phyloP scores from a whole-genome alignment of 2,888 invertebrate genomes.

The Microctonus hyperodae region DNA sequence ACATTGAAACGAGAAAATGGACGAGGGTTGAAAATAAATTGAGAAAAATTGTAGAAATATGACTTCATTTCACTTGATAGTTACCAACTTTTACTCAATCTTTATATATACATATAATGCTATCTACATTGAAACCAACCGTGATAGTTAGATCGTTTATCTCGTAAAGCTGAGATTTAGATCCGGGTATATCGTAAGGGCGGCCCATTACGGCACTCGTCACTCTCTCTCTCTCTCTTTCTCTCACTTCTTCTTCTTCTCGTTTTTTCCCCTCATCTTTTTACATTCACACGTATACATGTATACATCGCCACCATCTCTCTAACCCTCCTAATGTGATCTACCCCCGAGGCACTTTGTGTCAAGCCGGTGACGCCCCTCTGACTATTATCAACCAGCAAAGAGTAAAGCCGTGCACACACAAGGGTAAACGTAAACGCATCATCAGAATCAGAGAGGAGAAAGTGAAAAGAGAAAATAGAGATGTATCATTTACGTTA shows the following conservation, averaged over 20 bases:
- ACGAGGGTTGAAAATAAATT: constrained; percentile 20
- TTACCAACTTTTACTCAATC: constrained; percentile 20
- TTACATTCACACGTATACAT: constrained; percentile 10
- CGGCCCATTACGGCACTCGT: constrained; percentile 43
- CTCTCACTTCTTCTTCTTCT: constrained; percentile 18
- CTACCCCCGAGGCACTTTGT: constrained; percentile 32
- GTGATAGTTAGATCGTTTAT: constrained; percentile 57
- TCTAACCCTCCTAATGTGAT: constrained; percentile 17
- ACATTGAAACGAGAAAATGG: constrained; percentile 42
- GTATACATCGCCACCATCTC: neutral
- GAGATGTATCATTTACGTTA: constrained; percentile 2
- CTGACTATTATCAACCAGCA: constrained; percentile 27
- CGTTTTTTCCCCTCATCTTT: neutral
- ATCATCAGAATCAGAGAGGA: neutral
- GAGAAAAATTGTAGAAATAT: constrained; percentile 9
- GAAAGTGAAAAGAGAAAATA: neutral
- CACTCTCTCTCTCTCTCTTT: constrained; percentile 16
- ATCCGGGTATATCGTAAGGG: constrained; percentile 45
- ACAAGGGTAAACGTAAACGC: neutral
- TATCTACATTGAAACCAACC: constrained; percentile 29
- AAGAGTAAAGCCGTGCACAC: constrained; percentile 14
- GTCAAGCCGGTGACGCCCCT: constrained; percentile 31
- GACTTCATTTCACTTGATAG: constrained; percentile 13
- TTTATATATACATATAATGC: constrained; percentile 6
- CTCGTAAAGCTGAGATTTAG: constrained; percentile 58